Conservation (phyloP, 64 coral and sea anemone genomes). For the Orbicella faveolata region DNA sequence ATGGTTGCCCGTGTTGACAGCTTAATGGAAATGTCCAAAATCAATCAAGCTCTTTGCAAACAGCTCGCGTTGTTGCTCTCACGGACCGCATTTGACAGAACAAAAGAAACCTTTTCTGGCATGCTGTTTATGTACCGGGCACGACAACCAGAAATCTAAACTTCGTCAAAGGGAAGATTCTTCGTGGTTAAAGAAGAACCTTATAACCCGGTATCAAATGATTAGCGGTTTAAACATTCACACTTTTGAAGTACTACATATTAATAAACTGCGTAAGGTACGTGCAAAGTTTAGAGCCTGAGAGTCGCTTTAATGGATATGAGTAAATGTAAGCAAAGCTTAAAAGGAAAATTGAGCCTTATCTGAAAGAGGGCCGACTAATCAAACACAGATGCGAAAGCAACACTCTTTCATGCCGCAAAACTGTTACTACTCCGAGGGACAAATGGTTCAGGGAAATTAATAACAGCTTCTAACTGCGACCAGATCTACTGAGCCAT, state of each 20-base stretch:
- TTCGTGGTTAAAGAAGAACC: neutral
- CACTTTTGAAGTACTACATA: conserved; percentile 5
- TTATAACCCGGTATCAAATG: neutral
- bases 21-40: conserved; percentile 59
- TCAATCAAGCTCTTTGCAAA: conserved; percentile 40
- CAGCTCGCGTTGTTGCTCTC: conserved; percentile 24
- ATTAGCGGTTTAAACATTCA: neutral
- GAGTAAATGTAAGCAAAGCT: conserved; percentile 59
- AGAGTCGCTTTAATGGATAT: conserved; percentile 44
- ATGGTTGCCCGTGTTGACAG: conserved; percentile 40
- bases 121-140: conserved; percentile 8
- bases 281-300: conserved; percentile 1
- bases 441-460: neutral
- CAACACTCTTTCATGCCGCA: neutral
- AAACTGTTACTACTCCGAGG: neutral
- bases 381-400: conserved; percentile 50
- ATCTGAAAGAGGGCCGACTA: conserved; percentile 46
- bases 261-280: neutral
- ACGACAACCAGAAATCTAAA: neutral
- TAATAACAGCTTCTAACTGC: neutral
- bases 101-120: conserved; percentile 19
- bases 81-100: conserved; percentile 30
- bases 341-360: conserved; percentile 65
- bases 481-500: neutral
- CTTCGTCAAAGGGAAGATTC: conserved; percentile 5